Evolutionary conservation across 2,797 vertebrate species (phyloP).

Genomic region (Gymnothorax javanicus): DNA sequence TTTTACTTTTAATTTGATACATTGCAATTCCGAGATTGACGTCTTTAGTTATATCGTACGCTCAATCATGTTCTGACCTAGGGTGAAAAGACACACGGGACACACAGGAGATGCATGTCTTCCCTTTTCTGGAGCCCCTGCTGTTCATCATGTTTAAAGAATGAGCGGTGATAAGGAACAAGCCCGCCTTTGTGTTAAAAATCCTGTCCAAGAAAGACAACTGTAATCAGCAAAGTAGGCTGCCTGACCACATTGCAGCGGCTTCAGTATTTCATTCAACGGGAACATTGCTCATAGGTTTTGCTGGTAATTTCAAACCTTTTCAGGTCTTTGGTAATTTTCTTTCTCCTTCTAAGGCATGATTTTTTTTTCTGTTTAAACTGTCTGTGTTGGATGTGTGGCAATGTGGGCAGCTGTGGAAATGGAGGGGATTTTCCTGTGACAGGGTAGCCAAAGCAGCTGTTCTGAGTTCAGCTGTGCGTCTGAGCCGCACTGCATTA

Average conservation of each 20-base stretch:
- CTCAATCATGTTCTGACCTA: neutral
- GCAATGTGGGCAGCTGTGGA: neutral
- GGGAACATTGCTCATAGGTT: neutral
- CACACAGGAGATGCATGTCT: neutral
- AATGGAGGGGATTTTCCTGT: slow-evolving; percentile 8
- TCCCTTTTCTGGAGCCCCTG: neutral
- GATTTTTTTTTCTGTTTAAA: neutral
- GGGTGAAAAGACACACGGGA: neutral
- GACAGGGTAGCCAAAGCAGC: slow-evolving; percentile 15
- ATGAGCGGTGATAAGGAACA: slow-evolving; percentile 5
- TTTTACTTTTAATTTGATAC: neutral
- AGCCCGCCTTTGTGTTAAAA: neutral
- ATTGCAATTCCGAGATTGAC: neutral
- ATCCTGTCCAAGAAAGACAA: neutral
- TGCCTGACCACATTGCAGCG: neutral
- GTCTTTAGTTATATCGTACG: neutral
- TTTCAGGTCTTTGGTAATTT: neutral
- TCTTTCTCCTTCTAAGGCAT: neutral
- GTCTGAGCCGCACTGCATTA: neutral
- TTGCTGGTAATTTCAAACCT: slow-evolving; percentile 4
- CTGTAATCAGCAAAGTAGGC: neutral
- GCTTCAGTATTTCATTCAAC: neutral
- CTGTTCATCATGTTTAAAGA: neutral
- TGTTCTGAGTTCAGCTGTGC: neutral
- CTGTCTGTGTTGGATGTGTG: slow-evolving; percentile 8